Base-by-base conservation (phyloP, 2,113 vertebrate genomes). In the Cyphomyrus plagiostoma region DNA sequence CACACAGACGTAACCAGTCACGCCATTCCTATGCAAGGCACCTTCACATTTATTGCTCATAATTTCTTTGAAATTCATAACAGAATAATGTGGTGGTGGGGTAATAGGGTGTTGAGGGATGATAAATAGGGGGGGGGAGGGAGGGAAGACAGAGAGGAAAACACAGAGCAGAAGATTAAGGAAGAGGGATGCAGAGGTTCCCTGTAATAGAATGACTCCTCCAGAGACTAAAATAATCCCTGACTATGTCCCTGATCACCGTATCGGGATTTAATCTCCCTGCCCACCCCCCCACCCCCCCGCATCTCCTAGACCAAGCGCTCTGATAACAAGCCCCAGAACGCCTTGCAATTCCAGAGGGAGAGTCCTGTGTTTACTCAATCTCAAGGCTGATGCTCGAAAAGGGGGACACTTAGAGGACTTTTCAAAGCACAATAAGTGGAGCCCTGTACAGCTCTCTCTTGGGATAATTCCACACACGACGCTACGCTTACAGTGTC, bases 211-310 rank as follows among this genome's bases (percentile, higher is more conserved):
- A 90, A 92, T 93, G 89, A 89, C 90, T 56, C n/a, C 83, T 91
- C 89, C 84, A 46, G 53, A 88, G 90, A 83, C 70, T n/a, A 21
- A 87, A 77, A 45, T 88, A 89, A 90, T 91, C 85, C 85, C 84
- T 26, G 62, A 19, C 50, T 39, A n/a, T 48, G n/a, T 52, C 84
- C 46, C 52, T 48, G 90, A 89, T 82, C 58, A 90, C 49, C 91
- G 91, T 91, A 91, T 91, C 92, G 90, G 93, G 91, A 93, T 90
- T 92, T 90, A 88, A 92, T 93, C 88, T 93, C 49, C 56, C 89
- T 30, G 89, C n/a, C 46, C n/a, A 2, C 53, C 49, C n/a, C 11
- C n/a, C 11, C 53, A n/a, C 45, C 5, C 5, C 45, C 45, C 5
- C 45, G 23, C 88, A 89, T 66, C 90, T 21, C 46, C 49, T 21